Evolutionary conservation across 2,888 invertebrate genomes (phyloP), one percentile per base, ranked within the genome.

Genomic region (Pogonocherus hispidulus): DNA sequence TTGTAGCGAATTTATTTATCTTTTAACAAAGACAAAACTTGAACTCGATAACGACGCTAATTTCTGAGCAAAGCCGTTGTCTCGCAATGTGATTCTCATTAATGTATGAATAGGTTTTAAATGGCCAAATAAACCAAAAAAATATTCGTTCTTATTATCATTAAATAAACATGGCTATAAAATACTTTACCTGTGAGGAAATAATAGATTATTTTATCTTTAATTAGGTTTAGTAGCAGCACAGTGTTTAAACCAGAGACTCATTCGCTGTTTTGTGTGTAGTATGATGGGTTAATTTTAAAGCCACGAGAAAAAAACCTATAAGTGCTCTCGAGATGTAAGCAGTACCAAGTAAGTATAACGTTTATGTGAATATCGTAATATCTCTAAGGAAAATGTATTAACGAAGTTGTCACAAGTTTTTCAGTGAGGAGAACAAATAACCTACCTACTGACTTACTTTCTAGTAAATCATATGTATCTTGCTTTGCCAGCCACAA

Each of bases 221-320:
- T 16, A 59, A 66, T 52, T 37, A 46, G 27, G 54, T 66, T 55
- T 62, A 49, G 62, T 64, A 41, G 16, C 27, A 59, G 44, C 16
- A 35, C 35, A 8, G n/a, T 20, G 18, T 59, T 18, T 19, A 59
- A 27, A 27, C 18, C 18, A 16, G 9, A 16, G 18, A 23, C 18
- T 27, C 22, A 44, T 22, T 6, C 3, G 32, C 14, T 4, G 18
- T 11, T 23, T 16, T 37, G 11, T 23, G 47, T 27, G 16, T 32
- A 66, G 47, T 49, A 67, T 67, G n/a, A n/a, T n/a, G 67, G 67
- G 63, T 66, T 66, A 66, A 66, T 22, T 55, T 55, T n/a, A 20
- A n/a, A 6, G 14, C 55, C 19, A 55, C 27, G 20, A 16, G 20
- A 37, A 41, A 19, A 35, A 27, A 1, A 14, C 19, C 4, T 8